A percentile compares a stretch with the other conserved stretches of the same genome.
Conservation (phyloP, 2,113 vertebrate species). For the Caloenas nicobarica region DNA sequence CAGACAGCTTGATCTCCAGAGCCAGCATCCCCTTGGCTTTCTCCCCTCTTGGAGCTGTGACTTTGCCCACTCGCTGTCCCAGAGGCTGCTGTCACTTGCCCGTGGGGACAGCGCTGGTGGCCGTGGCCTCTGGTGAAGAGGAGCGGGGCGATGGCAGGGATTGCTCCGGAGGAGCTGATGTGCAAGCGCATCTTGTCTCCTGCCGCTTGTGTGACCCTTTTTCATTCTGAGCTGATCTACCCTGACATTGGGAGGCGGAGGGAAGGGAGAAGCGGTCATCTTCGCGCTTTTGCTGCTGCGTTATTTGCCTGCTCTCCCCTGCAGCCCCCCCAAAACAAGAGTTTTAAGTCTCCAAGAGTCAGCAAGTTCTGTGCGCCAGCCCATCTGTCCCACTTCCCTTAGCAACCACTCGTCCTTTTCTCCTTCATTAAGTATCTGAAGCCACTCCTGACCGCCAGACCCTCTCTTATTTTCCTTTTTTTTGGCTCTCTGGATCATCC, state of each 20-base stretch:
- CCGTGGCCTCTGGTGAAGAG: neutral
- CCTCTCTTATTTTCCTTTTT: neutral
- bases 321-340: neutral
- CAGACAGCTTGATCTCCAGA: neutral
- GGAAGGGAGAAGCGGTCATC: neutral
- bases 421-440: conserved; percentile 1
- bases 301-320: neutral
- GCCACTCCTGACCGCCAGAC: conserved; percentile 4
- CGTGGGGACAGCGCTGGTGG: neutral
- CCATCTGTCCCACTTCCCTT: conserved; percentile 56
- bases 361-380: conserved; percentile 25
- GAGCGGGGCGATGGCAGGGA: rapidly evolving
- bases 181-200: neutral
- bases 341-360: conserved; percentile 10
- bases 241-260: rapidly evolving
- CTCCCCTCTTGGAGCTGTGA: neutral
- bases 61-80: rapidly evolving
- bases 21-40: neutral
- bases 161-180: neutral
- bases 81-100: neutral
- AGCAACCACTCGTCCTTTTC: conserved; percentile 45
- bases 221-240: rapidly evolving
- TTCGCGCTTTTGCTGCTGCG: neutral
- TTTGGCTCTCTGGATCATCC: neutral
- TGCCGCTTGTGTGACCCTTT: neutral